Evolutionary conservation across 1,140 invertebrate species (phyloP).

Genomic region (Orchestia grillus): DNA sequence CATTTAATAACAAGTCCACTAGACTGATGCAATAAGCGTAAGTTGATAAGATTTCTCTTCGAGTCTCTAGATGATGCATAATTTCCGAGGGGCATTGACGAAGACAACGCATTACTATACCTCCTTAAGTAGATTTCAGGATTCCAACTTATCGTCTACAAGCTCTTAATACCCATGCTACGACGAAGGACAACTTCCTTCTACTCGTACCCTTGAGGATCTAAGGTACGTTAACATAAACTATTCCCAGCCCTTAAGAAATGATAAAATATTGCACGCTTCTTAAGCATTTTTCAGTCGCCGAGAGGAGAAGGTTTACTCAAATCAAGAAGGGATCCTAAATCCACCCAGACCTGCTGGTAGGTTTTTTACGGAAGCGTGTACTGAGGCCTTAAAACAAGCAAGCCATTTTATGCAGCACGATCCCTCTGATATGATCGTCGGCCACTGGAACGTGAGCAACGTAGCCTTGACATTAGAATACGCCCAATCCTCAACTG

Average conservation of each 20-base stretch:
- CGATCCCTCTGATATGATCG: background rate
- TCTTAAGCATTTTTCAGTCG: background rate
- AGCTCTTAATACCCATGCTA: background rate
- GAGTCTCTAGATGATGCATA: no score
- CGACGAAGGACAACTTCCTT: background rate
- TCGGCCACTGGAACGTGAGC: constrained; percentile 12
- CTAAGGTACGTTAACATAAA: background rate
- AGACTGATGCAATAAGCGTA: no score
- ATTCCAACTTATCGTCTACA: background rate
- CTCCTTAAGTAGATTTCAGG: background rate
- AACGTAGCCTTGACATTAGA: constrained; percentile 16
- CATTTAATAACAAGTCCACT: no score
- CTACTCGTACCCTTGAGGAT: background rate
- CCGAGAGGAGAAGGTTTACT: background rate
- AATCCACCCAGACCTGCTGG: background rate
- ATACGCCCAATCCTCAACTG: background rate
- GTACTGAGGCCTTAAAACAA: constrained; percentile 7
- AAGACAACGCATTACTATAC: no score
- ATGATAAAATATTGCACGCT: background rate
- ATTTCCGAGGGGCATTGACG: no score
- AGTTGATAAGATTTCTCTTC: no score
- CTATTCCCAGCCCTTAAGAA: background rate
- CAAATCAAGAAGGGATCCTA: background rate
- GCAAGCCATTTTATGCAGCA: background rate
- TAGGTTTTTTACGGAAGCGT: background rate